Evolutionary conservation across 2,888 invertebrate species (phyloP).

Genomic region (Hetaerina titia): DNA sequence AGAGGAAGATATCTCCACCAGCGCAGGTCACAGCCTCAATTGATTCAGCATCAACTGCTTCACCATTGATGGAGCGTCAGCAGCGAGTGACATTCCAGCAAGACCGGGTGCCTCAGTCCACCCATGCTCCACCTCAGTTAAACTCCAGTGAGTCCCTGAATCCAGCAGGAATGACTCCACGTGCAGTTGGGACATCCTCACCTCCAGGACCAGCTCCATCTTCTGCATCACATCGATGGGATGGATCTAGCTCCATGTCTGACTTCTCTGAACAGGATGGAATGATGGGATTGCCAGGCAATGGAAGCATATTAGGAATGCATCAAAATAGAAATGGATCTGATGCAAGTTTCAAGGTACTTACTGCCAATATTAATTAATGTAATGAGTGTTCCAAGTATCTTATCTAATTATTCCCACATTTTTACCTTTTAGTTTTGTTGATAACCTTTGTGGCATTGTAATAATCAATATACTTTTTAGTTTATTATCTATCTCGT

Average conservation of each 20-base stretch:
- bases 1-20: slow-evolving; percentile 84
- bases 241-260: slow-evolving; percentile 51
- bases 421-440: too few relatives aligned
- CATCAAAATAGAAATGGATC: slow-evolving; percentile 85
- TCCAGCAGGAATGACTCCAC: slow-evolving; percentile 68
- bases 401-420: too few relatives aligned
- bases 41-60: slow-evolving; percentile 50
- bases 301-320: slow-evolving; percentile 72
- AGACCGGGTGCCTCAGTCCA: not conserved
- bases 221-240: slow-evolving; percentile 56
- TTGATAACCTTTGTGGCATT: too few relatives aligned
- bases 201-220: slow-evolving; percentile 74
- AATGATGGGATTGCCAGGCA: slow-evolving; percentile 63
- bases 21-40: slow-evolving; percentile 71
- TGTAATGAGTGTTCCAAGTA: too few relatives aligned
- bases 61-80: slow-evolving; percentile 49
- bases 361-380: not conserved
- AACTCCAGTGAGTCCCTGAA: slow-evolving; percentile 50
- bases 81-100: slow-evolving; percentile 56
- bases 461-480: too few relatives aligned
- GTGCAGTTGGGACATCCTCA: slow-evolving; percentile 65
- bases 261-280: slow-evolving; percentile 58
- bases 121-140: not conserved
- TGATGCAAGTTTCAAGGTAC: slow-evolving; percentile 90
- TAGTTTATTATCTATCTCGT: too few relatives aligned